These are phyloP conservation scores for Urosaurus nigricauda DNA, from an alignment of 2,797 vertebrate genomes.

Conservation along the genomic window DNA sequence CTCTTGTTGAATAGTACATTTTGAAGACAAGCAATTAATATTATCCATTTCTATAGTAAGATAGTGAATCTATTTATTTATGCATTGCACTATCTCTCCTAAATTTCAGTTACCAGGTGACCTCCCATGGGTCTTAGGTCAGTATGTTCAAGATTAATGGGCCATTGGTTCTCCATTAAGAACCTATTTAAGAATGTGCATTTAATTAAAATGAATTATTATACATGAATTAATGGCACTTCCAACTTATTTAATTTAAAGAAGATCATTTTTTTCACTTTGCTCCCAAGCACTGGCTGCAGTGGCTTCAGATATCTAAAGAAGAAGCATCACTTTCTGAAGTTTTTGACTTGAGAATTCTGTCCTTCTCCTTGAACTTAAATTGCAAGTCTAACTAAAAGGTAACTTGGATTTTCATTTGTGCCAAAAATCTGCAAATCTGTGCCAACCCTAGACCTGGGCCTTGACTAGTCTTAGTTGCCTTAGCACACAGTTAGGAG, in stretches of 20 bases:
- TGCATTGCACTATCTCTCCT: constrained; percentile 35
- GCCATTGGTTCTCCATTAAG: constrained; percentile 61
- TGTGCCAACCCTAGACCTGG: background rate
- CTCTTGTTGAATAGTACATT: constrained; percentile 40
- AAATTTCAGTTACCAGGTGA: constrained; percentile 63
- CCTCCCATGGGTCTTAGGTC: constrained; percentile 60
- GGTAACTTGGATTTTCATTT: background rate
- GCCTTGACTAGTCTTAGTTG: background rate
- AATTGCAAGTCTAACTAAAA: background rate
- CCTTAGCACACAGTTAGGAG: background rate
- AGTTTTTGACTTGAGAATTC: background rate
- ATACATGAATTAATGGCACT: constrained; percentile 67
- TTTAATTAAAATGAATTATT: constrained; percentile 74
- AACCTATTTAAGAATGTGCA: constrained; percentile 66
- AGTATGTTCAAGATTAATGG: constrained; percentile 71
- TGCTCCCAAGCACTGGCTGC: constrained; percentile 42
- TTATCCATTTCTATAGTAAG: constrained; percentile 25
- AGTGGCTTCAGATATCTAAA: constrained; percentile 60
- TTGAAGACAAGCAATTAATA: background rate
- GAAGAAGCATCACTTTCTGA: constrained; percentile 19
- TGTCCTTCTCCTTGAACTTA: background rate
- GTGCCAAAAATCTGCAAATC: background rate
- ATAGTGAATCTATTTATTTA: constrained; percentile 25
- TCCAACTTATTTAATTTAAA: constrained; percentile 61
- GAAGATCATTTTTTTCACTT: constrained; percentile 52